phyloP scores from a whole-genome alignment of 2,113 vertebrate genomes.

The Hippocampus zosterae region DNA sequence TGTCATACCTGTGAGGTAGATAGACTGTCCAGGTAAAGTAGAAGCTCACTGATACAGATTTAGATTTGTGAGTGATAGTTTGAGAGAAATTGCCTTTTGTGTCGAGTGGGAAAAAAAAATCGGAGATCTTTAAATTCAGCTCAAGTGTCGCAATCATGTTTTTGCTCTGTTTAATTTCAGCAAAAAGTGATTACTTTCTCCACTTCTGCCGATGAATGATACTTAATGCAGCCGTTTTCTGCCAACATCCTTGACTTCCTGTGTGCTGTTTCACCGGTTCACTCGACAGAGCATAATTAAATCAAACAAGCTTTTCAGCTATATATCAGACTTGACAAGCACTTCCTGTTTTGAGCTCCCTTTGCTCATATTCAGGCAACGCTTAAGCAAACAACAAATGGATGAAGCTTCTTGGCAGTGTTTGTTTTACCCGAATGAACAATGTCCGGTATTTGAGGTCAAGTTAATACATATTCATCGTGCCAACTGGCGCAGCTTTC shows the following conservation, averaged over 20 bases:
- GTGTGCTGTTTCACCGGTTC: neutral
- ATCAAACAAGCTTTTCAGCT: neutral
- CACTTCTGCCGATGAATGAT: neutral
- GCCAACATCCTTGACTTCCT: neutral
- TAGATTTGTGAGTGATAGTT: no score
- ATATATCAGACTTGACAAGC: constrained; percentile 1
- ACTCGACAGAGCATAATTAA: neutral
- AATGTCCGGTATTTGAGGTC: neutral
- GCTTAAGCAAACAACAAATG: constrained; percentile 1
- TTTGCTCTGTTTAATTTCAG: neutral
- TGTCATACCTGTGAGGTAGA: no score
- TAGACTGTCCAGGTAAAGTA: no score
- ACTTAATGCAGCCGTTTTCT: neutral
- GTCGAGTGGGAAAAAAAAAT: neutral
- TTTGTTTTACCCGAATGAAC: neutral
- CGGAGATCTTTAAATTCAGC: neutral
- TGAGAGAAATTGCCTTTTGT: no score
- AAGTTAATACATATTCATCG: neutral
- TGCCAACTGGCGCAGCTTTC: neutral
- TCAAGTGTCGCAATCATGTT: neutral
- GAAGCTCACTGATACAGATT: no score
- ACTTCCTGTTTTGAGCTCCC: constrained; percentile 6
- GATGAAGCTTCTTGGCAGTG: neutral
- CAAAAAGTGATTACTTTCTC: neutral
- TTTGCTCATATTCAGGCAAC: constrained; percentile 1